A percentile compares a stretch with the other conserved stretches of the same genome.
Conservation (phyloP, 2,113 vertebrate genomes). For the Empidonax alnorum region DNA sequence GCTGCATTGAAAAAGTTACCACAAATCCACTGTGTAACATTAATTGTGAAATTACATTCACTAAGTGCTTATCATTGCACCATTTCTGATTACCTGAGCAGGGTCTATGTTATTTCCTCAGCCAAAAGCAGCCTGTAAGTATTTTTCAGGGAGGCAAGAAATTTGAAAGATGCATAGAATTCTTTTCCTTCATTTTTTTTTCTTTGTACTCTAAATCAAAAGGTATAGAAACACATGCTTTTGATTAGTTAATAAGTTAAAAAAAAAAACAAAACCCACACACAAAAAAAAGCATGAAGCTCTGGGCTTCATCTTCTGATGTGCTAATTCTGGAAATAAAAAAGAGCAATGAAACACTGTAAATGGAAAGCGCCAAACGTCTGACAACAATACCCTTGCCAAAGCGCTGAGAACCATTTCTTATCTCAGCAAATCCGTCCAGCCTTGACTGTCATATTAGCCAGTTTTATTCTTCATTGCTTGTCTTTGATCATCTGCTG, state of each 20-base stretch:
- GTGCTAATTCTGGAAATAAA: slow-evolving; percentile 44
- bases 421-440: slow-evolving; percentile 61
- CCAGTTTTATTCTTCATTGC: slow-evolving; percentile 64
- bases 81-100: not conserved
- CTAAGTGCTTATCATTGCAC: not conserved
- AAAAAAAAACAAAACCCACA: not conserved
- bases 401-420: not conserved
- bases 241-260: slow-evolving; percentile 9
- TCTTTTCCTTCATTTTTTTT: not conserved
- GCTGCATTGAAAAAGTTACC: not conserved
- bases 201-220: slow-evolving; percentile 18
- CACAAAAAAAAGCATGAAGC: not conserved
- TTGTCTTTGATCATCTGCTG: slow-evolving; percentile 60
- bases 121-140: not conserved
- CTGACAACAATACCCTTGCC: slow-evolving; percentile 59
- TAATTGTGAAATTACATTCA: not conserved
- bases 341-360: not conserved
- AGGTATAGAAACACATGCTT: not conserved
- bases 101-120: not conserved
- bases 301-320: slow-evolving; percentile 16
- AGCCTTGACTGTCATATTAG: slow-evolving; percentile 61
- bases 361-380: not conserved
- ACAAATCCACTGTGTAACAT: not conserved
- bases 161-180: not conserved
- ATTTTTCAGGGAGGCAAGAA: not conserved